phyloP scores from a whole-genome alignment of 2,797 vertebrate species.

The Avahi laniger region DNA sequence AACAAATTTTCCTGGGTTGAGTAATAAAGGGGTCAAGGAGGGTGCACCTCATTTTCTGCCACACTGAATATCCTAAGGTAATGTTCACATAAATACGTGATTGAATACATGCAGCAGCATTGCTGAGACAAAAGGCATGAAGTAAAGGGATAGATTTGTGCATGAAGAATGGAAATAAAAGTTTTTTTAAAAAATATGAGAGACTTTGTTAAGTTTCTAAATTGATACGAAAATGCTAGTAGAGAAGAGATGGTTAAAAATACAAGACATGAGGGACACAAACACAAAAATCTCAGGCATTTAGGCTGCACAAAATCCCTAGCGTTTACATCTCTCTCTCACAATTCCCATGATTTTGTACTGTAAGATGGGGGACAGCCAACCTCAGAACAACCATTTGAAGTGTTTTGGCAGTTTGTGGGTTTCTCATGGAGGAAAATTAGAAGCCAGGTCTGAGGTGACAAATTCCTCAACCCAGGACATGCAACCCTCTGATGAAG shows the following conservation, averaged over 20 bases:
- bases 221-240: background rate
- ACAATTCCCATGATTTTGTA: background rate
- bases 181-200: background rate
- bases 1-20: background rate
- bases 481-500: background rate
- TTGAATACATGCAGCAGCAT: background rate
- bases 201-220: background rate
- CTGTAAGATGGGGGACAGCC: background rate
- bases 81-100: background rate
- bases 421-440: background rate
- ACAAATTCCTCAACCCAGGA: background rate
- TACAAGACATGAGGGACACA: background rate
- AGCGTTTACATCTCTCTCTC: background rate
- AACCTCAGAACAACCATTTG: background rate
- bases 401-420: background rate
- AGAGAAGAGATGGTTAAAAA: background rate
- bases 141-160: background rate
- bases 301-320: background rate
- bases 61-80: background rate
- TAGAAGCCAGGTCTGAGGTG: background rate
- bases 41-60: background rate
- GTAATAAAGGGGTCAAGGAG: background rate
- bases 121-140: background rate
- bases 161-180: background rate
- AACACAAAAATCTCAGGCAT: background rate